phyloP scores from a whole-genome alignment of 2,797 vertebrate genomes.

The Galaxias olidus region DNA sequence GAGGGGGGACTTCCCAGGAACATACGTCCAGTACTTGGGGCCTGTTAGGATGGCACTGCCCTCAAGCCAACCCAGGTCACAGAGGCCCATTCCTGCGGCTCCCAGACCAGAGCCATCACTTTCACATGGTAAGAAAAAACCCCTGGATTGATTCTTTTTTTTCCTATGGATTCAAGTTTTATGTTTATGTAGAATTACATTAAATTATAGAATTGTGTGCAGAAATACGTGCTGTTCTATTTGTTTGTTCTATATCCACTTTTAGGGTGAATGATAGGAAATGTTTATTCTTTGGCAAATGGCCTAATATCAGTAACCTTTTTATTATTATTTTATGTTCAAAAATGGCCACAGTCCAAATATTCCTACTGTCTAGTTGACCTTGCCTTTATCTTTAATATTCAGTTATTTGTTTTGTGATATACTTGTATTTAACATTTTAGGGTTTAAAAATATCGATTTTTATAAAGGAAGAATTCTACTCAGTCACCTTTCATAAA shows the following conservation, averaged over 20 bases:
- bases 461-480: too few relatives aligned
- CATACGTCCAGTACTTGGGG: conserved; percentile 89
- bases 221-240: not conserved
- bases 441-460: too few relatives aligned
- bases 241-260: too few relatives aligned
- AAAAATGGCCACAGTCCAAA: not conserved
- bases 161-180: too few relatives aligned
- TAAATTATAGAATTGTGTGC: not conserved
- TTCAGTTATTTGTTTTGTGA: too few relatives aligned
- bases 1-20: conserved; percentile 91
- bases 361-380: too few relatives aligned
- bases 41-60: conserved; percentile 80
- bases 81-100: conserved; percentile 85
- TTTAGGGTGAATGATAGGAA: too few relatives aligned
- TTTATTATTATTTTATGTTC: not conserved
- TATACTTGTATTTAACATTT: too few relatives aligned
- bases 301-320: not conserved
- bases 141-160: not conserved
- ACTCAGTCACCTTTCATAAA: too few relatives aligned
- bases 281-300: too few relatives aligned
- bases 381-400: too few relatives aligned
- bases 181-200: too few relatives aligned
- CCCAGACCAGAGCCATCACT: conserved; percentile 69
- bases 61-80: conserved; percentile 81
- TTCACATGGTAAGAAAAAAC: not conserved